These are phyloP conservation scores for Zaprionus bogoriensis DNA, from an alignment of 2,888 invertebrate species.

Conservation along the genomic window DNA sequence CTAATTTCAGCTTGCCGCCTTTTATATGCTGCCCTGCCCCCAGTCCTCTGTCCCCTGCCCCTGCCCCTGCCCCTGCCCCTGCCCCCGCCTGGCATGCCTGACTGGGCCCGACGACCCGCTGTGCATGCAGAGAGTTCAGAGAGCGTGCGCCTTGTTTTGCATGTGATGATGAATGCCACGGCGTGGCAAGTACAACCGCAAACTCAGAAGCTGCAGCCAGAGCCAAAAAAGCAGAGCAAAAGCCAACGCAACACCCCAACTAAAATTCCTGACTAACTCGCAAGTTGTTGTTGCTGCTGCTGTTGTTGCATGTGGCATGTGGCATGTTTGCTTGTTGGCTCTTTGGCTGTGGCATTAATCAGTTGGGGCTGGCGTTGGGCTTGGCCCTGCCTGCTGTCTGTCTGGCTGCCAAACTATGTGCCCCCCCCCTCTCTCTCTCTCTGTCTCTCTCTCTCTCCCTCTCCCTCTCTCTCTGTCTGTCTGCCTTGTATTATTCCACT, in stretches of 20 bases:
- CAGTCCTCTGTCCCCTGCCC: not conserved
- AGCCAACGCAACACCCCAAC: constrained; percentile 36
- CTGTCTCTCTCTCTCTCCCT: constrained; percentile 45
- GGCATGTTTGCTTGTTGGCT: constrained; percentile 72
- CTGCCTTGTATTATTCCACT: constrained; percentile 76
- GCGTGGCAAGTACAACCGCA: constrained; percentile 32
- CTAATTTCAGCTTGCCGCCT: constrained; percentile 62
- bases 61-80: not conserved
- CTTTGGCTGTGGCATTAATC: constrained; percentile 61
- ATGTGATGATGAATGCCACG: constrained; percentile 65
- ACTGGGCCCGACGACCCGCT: constrained; percentile 40
- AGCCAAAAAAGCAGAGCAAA: constrained; percentile 7
- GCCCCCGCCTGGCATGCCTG: constrained; percentile 8
- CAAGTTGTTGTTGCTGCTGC: constrained; percentile 27
- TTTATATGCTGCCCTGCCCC: constrained; percentile 46
- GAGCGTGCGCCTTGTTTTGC: constrained; percentile 60
- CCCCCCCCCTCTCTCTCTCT: constrained; percentile 33
- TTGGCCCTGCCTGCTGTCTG: constrained; percentile 18
- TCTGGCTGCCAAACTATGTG: constrained; percentile 54
- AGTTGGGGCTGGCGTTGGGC: constrained; percentile 31
- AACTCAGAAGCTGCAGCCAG: constrained; percentile 12
- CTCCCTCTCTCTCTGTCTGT: constrained; percentile 47
- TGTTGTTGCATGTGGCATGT: constrained; percentile 65
- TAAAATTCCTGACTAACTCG: constrained; percentile 58
- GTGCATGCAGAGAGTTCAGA: constrained; percentile 28